Conservation (phyloP, 2,888 invertebrate species). For the Sminthurinus aureus region DNA sequence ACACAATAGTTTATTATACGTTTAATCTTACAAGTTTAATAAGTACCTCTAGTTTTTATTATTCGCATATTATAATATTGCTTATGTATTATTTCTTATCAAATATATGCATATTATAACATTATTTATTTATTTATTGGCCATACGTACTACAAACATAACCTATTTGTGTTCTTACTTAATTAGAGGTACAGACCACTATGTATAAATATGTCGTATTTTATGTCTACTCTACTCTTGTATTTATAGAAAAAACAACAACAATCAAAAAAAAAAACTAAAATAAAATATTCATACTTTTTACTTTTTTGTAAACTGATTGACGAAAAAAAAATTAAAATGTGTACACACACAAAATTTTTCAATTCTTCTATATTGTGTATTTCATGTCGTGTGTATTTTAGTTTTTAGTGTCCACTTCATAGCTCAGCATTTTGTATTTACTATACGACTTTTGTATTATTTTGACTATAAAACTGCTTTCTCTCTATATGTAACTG, state of each 20-base stretch:
- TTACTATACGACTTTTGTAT: too few relatives aligned
- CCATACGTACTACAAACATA: too few relatives aligned
- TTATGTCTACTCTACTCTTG: background rate
- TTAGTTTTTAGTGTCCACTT: background rate
- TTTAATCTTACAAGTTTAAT: background rate
- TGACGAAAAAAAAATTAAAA: background rate
- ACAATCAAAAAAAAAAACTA: background rate
- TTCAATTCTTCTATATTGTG: background rate
- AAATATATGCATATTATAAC: background rate
- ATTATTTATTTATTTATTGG: background rate
- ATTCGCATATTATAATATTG: too few relatives aligned
- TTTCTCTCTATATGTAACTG: background rate
- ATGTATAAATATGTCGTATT: background rate
- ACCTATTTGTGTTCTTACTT: too few relatives aligned
- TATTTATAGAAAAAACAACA: background rate
- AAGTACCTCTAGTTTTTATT: background rate
- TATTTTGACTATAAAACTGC: background rate
- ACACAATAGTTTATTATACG: background rate
- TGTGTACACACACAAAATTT: background rate
- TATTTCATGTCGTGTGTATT: background rate
- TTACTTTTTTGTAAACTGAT: background rate
- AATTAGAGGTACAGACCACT: background rate
- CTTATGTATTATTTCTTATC: too few relatives aligned
- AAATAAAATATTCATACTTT: background rate
- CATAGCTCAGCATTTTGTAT: background rate